Evolutionary conservation across 2,113 vertebrate genomes (phyloP), one percentile per base, ranked within the genome.

Genomic region (Notothenia coriiceps): DNA sequence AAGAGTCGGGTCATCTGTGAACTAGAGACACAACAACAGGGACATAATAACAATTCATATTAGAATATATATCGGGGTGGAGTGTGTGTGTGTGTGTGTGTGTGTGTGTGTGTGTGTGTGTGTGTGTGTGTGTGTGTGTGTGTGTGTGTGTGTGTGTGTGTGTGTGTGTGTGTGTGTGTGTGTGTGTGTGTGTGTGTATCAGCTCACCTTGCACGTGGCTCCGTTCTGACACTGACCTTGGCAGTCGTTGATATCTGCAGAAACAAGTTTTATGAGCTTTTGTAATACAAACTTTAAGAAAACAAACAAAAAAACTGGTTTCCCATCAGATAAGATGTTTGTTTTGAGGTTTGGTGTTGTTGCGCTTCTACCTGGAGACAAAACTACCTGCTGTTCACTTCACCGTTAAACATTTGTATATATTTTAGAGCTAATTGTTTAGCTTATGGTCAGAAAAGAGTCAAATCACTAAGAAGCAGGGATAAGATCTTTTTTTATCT

Each of bases 1-100:
- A 15, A 99, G 95, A 0, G 98, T 99, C 0, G 98, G 97, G 72
- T 99, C 97, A 92, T 99, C 98, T 93, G 98, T 99, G 90, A 99
- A 99, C 98, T 99, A 50, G 6, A 74, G 22, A 69, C 9, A 83
- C 0, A 73, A 44, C 63, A 6, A 62, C 54, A 22, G 18, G 6
- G 44, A 40, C 29, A 46, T 47, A 12, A 49, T 1, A 65, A 11
- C 6, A 67, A 25, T 3, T 8, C 18, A 33, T 18, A 1, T 20
- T 40, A 70, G 2, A 40, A 9, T 10, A 10, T 29, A 29, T 29
- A 29, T 29, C 3, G 25, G 25, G 2, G 29, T 40, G 57, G 29
- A 3, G 29, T 4, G 3, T 29, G 29, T 29, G 3, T 29, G 29
- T 29, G 29, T 29, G 29, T 0, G 29, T 29, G 29, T 4, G 29